A percentile compares a stretch with the other conserved stretches of the same genome.
phyloP scores from a whole-genome alignment of 2,797 vertebrate genomes.

The Carduelis carduelis region DNA sequence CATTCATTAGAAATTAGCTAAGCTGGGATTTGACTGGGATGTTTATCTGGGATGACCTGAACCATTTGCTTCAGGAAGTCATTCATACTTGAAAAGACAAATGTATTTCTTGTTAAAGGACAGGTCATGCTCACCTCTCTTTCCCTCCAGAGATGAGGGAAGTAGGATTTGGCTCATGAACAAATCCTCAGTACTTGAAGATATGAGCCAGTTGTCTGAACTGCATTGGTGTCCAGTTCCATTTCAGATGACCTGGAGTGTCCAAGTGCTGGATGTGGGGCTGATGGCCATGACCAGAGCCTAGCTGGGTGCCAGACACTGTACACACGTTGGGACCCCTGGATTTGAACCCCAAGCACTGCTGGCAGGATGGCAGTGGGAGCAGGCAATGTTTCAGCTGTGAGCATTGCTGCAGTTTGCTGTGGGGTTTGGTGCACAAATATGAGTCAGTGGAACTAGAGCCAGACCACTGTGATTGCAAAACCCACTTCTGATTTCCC shows the following conservation, averaged over 20 bases:
- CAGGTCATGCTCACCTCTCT: not conserved
- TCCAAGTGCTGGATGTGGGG: not conserved
- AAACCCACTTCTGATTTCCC: not conserved
- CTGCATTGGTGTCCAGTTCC: not conserved
- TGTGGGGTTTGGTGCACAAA: not conserved
- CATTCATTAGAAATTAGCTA: not conserved
- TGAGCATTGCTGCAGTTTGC: not conserved
- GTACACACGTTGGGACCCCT: not conserved
- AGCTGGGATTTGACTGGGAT: not conserved
- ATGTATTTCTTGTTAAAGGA: not conserved
- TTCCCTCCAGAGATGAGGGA: not conserved
- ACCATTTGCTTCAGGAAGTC: not conserved
- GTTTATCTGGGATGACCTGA: not conserved
- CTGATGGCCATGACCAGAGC: not conserved
- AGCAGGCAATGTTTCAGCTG: not conserved
- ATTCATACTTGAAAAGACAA: not conserved
- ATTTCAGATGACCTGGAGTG: not conserved
- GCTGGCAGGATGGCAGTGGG: not conserved
- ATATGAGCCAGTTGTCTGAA: not conserved
- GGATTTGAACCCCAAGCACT: not conserved
- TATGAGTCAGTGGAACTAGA: not conserved
- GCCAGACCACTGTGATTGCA: not conserved
- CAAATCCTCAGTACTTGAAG: not conserved
- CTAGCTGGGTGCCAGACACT: not conserved
- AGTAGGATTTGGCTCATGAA: not conserved